Percentiles rank a stretch among this genome's conserved stretches.
Conservation (phyloP, 2,797 vertebrate genomes). For the Falco columbarius region DNA sequence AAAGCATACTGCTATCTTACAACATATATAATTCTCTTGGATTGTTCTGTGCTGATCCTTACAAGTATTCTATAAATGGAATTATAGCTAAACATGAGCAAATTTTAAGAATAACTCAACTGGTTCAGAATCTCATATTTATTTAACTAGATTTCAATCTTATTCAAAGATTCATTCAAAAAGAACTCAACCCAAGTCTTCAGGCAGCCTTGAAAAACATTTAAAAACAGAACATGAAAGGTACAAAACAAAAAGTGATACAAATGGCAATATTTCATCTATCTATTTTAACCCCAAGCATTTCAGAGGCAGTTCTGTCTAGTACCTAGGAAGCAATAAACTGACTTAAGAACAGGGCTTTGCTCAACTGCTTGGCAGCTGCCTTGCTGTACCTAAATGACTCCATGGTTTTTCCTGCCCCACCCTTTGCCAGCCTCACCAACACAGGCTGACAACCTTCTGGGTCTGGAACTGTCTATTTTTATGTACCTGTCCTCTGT, state of each 20-base stretch:
- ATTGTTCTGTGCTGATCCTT: background rate
- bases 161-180: background rate
- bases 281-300: background rate
- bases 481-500: background rate
- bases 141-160: background rate
- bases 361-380: background rate
- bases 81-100: background rate
- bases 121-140: background rate
- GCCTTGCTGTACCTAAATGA: background rate
- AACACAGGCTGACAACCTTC: background rate
- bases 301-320: background rate
- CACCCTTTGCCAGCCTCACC: background rate
- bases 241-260: background rate
- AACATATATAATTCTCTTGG: background rate
- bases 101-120: background rate
- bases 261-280: background rate
- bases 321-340: background rate
- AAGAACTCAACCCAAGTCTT: background rate
- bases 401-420: background rate
- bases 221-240: background rate
- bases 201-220: background rate
- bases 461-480: background rate
- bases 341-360: background rate
- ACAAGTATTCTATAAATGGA: background rate
- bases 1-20: background rate